Conservation (phyloP, 2,797 vertebrate species). For the Molossus molossus region DNA sequence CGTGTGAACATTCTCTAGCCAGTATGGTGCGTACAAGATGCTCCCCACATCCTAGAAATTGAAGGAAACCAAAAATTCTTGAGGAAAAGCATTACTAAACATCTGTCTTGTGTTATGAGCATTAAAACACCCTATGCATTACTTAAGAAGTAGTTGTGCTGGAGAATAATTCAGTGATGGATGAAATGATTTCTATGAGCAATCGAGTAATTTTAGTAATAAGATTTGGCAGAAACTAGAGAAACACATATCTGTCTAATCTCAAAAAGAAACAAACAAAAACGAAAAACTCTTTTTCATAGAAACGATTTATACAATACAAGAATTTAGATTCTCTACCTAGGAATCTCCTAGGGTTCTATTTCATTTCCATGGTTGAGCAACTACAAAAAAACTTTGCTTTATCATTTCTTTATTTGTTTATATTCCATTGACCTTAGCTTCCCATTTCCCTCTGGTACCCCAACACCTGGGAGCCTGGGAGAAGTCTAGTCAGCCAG, state of each 20-base stretch:
- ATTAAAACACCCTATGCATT: neutral
- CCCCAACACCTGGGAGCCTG: neutral
- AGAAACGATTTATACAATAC: neutral
- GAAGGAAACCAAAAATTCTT: slow-evolving; percentile 76
- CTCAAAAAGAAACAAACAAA: slow-evolving; percentile 11
- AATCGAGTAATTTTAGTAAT: slow-evolving; percentile 47
- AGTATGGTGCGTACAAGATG: slow-evolving; percentile 99
- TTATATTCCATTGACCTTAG: neutral
- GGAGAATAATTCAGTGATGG: slow-evolving; percentile 57
- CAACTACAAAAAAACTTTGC: neutral
- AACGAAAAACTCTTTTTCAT: neutral
- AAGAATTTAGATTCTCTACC: slow-evolving; percentile 32
- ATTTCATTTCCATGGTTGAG: neutral
- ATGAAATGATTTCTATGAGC: slow-evolving; percentile 71
- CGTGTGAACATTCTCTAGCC: slow-evolving; percentile 98
- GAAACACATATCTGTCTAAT: slow-evolving; percentile 20
- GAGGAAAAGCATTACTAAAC: slow-evolving; percentile 49
- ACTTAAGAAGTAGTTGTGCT: neutral
- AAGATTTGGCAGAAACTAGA: slow-evolving; percentile 48
- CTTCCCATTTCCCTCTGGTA: neutral
- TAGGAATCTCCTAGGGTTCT: neutral
- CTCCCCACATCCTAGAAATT: slow-evolving; percentile 96
- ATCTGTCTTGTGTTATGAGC: slow-evolving; percentile 3
- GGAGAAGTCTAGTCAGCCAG: neutral
- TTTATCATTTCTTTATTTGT: neutral